Evolutionary conservation across 2,888 invertebrate species (phyloP).

Genomic region (Drosophila lacicola): DNA sequence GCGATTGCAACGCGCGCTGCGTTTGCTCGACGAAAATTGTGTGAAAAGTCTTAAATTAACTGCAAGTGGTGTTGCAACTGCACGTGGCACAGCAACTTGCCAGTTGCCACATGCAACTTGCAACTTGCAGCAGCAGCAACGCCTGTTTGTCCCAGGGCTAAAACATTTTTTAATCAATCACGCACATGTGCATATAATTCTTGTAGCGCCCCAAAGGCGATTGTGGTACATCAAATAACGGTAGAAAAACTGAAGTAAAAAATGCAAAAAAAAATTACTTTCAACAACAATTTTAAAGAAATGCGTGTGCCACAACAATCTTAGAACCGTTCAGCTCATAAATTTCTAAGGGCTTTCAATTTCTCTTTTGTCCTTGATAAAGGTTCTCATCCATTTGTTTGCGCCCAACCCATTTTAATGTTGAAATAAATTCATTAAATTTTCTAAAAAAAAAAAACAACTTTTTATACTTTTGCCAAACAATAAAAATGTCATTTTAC

Average conservation of each 20-base stretch:
- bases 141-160: conserved; percentile 20
- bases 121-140: conserved; percentile 16
- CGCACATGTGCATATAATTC: conserved; percentile 47
- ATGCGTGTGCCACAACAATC: neutral
- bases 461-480: conserved; percentile 41
- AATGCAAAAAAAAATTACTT: neutral
- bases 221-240: conserved; percentile 33
- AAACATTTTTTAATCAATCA: conserved; percentile 73
- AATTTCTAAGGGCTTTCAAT: conserved; percentile 42
- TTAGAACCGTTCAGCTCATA: conserved; percentile 32
- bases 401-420: conserved; percentile 37
- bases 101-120: conserved; percentile 11
- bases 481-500: conserved; percentile 78
- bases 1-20: conserved; percentile 63
- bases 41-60: conserved; percentile 75
- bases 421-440: conserved; percentile 65
- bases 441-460: conserved; percentile 27
- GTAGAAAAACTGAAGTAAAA: neutral
- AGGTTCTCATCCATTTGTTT: conserved; percentile 29
- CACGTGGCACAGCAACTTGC: conserved; percentile 32
- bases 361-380: conserved; percentile 31
- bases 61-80: conserved; percentile 52
- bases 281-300: conserved; percentile 4
- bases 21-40: conserved; percentile 50
- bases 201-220: conserved; percentile 18